Evolutionary conservation across 2,797 vertebrate genomes (phyloP).

Genomic region (Champsocephalus esox): DNA sequence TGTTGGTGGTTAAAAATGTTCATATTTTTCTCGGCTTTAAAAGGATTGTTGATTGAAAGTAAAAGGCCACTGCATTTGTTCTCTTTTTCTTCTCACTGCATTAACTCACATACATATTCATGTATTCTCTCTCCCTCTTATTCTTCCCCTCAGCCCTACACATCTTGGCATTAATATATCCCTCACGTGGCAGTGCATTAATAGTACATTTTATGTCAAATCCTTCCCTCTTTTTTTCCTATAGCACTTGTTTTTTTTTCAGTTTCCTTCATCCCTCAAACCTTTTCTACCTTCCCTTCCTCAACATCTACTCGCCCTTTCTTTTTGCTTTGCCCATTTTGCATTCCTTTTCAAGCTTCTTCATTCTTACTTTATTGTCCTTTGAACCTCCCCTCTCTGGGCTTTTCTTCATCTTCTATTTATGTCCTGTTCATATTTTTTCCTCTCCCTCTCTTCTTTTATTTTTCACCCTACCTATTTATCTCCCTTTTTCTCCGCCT

Average conservation of each 20-base stretch:
- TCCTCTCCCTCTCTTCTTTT: slow-evolving; percentile 1
- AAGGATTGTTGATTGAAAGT: neutral
- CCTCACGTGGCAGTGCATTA: slow-evolving; percentile 13
- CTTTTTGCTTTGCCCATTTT: neutral
- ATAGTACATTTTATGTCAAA: slow-evolving; percentile 14
- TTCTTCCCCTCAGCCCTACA: neutral
- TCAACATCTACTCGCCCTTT: neutral
- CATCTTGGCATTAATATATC: neutral
- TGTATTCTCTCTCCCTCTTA: neutral
- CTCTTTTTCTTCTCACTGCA: neutral
- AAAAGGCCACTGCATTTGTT: neutral
- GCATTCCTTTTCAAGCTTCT: neutral
- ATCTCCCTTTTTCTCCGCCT: neutral
- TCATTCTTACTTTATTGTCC: neutral
- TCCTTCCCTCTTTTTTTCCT: neutral
- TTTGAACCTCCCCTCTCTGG: neutral
- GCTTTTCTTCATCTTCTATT: neutral
- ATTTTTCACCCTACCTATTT: neutral
- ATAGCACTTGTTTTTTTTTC: neutral
- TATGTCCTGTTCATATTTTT: neutral
- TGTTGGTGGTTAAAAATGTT: neutral
- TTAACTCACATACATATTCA: slow-evolving; percentile 20
- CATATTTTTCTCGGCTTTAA: neutral
- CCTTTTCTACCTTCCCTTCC: neutral
- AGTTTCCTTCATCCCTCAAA: neutral